phyloP scores from a whole-genome alignment of 2,797 vertebrate genomes.

The Sebastes minor region DNA sequence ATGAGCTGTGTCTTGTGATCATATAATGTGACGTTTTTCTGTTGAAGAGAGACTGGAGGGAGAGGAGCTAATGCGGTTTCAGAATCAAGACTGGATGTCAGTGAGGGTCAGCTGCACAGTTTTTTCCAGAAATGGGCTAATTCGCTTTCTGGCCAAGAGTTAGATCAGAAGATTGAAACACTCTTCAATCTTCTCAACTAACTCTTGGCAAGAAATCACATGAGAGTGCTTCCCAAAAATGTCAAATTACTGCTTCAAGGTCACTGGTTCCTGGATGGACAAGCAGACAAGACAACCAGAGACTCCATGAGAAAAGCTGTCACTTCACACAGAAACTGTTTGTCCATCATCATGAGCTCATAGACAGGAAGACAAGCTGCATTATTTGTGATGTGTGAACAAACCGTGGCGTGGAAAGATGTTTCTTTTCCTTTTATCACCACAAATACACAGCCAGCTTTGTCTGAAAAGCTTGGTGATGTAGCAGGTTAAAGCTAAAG shows the following conservation, averaged over 20 bases:
- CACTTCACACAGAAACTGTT: background rate
- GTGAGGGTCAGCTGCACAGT: background rate
- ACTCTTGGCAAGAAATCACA: background rate
- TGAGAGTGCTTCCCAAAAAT: background rate
- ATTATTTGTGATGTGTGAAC: background rate
- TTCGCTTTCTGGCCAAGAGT: background rate
- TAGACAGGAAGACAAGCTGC: background rate
- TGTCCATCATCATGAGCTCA: constrained; percentile 23
- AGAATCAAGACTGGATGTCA: background rate
- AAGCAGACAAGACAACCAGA: background rate
- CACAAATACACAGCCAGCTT: constrained; percentile 19
- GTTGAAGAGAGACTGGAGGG: background rate
- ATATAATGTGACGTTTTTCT: background rate
- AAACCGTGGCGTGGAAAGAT: constrained; percentile 7
- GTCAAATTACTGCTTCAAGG: background rate
- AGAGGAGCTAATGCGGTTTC: background rate
- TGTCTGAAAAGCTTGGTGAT: constrained; percentile 27
- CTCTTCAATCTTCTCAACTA: background rate
- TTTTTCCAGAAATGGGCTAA: background rate
- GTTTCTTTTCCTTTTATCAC: background rate
- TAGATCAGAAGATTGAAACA: background rate
- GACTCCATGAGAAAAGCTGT: background rate
- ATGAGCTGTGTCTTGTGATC: background rate
- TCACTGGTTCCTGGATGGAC: background rate
- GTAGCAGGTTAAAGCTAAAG: constrained; percentile 59